Evolutionary conservation across 1,140 invertebrate genomes (phyloP), one percentile per base, ranked within the genome.

Genomic region (Zaprionus camerounensis): DNA sequence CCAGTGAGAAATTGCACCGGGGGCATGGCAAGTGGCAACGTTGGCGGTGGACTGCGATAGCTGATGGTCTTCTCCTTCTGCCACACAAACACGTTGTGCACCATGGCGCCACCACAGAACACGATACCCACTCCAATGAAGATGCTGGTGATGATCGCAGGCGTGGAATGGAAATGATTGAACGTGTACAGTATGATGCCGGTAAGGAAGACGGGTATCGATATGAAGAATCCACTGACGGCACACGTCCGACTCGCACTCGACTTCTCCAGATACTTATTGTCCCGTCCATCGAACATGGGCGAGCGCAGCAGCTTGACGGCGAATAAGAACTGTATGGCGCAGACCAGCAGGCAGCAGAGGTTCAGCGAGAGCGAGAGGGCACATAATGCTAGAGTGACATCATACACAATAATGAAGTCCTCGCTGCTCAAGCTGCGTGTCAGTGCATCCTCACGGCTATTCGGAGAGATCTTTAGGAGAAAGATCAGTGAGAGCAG

Each of bases 71-170:
- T 96, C 92, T 97, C 97, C 93, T 95, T 96, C 92, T 98, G 97
- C 98, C 97, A 98, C 20, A 98, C 95, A 93, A 98, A 98, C 5
- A 98, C 97, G 92, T 98, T 98, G 93, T 98, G 98, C 9, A 98
- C 97, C 95, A 98, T 97, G 51, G 97, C 97, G 82, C 97, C 96
- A 68, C 97, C 97, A 92, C 97, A 98, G 93, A 98, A 98, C 13
- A 98, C 95, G 44, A 98, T 97, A 1, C 97, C 97, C 3, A 98
- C 93, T 9, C 96, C 97, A 55, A 98, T 98, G 81, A 98, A 96
- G 1, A 97, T 95, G 77, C 96, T 97, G 4, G 97, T 97, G 20
- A 98, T 95, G 69, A 98, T 97, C 2, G 98, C 97, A 9, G 97
- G 97, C 24, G 97, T 97, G 11, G 97, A 97, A 80, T 98, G 97